Conservation (phyloP, 2,888 invertebrate species). For the Unio pictorum region DNA sequence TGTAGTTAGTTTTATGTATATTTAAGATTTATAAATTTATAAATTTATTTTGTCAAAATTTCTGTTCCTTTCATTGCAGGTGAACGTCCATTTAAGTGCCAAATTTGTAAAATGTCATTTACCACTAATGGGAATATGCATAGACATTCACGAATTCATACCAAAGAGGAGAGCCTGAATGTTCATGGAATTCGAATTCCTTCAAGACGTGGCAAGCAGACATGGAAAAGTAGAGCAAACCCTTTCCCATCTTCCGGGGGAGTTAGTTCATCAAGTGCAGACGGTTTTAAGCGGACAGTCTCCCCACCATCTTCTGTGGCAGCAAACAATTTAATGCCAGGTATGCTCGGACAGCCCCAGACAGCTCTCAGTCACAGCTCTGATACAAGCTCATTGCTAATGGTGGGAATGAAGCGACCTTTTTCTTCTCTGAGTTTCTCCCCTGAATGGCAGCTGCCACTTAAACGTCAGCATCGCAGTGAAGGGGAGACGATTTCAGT, state of each 20-base stretch:
- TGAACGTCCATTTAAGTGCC: conserved; percentile 85
- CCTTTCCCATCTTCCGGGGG: too few relatives aligned
- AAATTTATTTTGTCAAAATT: neutral
- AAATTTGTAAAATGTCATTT: conserved; percentile 84
- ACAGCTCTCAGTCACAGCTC: too few relatives aligned
- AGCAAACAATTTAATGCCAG: too few relatives aligned
- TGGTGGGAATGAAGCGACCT: conserved; percentile 37
- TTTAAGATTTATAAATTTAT: neutral
- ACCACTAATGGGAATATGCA: conserved; percentile 91
- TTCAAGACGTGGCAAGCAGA: conserved; percentile 26
- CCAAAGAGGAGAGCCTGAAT: conserved; percentile 60
- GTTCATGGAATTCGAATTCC: conserved; percentile 27
- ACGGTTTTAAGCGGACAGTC: too few relatives aligned
- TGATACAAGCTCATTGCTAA: conserved; percentile 3
- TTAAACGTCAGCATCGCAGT: conserved; percentile 20
- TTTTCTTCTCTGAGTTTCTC: conserved; percentile 29
- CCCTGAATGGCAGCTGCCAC: conserved; percentile 31
- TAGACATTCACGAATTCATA: conserved; percentile 84
- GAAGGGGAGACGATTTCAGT: conserved; percentile 8
- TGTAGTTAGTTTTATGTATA: neutral
- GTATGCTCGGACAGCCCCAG: too few relatives aligned
- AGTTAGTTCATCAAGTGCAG: too few relatives aligned
- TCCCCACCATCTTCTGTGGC: too few relatives aligned
- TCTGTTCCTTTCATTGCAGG: conserved; percentile 71
- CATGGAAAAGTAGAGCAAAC: conserved; percentile 33